Evolutionary conservation across 1,140 invertebrate genomes (phyloP).

Genomic region (Cheumatopsyche charites): DNA sequence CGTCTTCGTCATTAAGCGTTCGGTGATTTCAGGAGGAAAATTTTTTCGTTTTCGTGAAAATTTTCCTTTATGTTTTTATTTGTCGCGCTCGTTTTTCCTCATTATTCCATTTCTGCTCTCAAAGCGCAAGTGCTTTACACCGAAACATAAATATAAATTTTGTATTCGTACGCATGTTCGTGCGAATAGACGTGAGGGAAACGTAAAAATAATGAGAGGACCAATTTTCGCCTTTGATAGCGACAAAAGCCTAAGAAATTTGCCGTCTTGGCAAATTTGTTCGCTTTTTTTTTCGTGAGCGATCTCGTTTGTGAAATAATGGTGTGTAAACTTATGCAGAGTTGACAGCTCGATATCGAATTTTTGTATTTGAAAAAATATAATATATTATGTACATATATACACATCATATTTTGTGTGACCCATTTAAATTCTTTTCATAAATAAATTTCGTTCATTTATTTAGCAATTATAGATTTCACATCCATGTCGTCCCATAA

Average conservation of each 20-base stretch:
- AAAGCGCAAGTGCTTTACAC: constrained; percentile 38
- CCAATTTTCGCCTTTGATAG: constrained; percentile 48
- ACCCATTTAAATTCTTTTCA: neutral
- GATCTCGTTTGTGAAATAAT: constrained; percentile 47
- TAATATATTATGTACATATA: constrained; percentile 27
- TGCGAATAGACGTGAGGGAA: constrained; percentile 42
- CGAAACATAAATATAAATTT: constrained; percentile 4
- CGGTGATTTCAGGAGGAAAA: constrained; percentile 38
- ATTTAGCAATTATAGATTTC: too few species aligned
- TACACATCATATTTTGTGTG: neutral
- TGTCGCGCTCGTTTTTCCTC: constrained; percentile 41
- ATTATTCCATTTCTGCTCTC: constrained; percentile 47
- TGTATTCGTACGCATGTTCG: neutral
- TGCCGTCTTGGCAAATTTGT: constrained; percentile 47
- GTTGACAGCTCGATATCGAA: neutral
- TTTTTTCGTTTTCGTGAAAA: constrained; percentile 16
- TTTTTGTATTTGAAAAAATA: too few species aligned
- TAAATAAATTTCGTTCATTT: too few species aligned
- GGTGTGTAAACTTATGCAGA: constrained; percentile 46
- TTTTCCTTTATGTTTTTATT: constrained; percentile 44
- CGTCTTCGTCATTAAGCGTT: constrained; percentile 43
- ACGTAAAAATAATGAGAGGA: constrained; percentile 47
- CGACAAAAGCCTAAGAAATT: constrained; percentile 43
- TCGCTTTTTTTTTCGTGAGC: constrained; percentile 46
- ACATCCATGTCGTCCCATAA: too few species aligned